Base-by-base conservation (phyloP, 2,888 invertebrate species). In the Pardosa pseudoannulata region DNA sequence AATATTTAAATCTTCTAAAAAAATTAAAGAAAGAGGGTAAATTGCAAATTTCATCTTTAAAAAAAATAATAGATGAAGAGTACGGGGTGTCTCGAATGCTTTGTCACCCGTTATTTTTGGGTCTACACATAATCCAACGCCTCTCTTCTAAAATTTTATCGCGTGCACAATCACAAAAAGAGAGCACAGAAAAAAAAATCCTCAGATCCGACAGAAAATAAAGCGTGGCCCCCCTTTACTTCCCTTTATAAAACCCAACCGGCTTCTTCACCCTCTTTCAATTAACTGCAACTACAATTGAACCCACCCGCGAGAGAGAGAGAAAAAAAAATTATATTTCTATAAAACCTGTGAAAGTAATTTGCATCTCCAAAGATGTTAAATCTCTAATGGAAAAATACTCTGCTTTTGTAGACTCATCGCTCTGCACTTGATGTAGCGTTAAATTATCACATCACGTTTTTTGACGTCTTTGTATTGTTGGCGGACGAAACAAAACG, bases 331-430 rank as follows among this genome's bases (percentile, higher is more conserved):
- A n/a, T n/a, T n/a, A 46, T 46, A 46, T 46, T 46, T 46, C 16
- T 9, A n/a, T n/a, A n/a, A n/a, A n/a, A n/a, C n/a, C n/a, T n/a
- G n/a, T n/a, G 16, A 46, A 46, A 46, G 41, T 46, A 46, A 46
- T 46, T 46, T 46, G 41, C 41, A 46, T 46, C n/a, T n/a, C 13
- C 41, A 46, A 46, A 46, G 41, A 16, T 46, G 41, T 46, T 46
- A 46, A 46, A 46, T 46, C 41, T 46, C 41, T 46, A 46, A 46
- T 46, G 41, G 41, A 46, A 46, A n/a, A 56, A 56, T 23, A 56
- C 56, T 56, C 56, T 1, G 56, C 56, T 56, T 56, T 23, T 56
- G 56, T 56, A 11, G 23, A 23, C 3, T 23, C 56, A 23, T 23
- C 56, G 19, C 23, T 23, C 56, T 56, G 56, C 16, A 23, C 56